phyloP scores from a whole-genome alignment of 2,797 vertebrate genomes.

The Tenualosa ilisha region DNA sequence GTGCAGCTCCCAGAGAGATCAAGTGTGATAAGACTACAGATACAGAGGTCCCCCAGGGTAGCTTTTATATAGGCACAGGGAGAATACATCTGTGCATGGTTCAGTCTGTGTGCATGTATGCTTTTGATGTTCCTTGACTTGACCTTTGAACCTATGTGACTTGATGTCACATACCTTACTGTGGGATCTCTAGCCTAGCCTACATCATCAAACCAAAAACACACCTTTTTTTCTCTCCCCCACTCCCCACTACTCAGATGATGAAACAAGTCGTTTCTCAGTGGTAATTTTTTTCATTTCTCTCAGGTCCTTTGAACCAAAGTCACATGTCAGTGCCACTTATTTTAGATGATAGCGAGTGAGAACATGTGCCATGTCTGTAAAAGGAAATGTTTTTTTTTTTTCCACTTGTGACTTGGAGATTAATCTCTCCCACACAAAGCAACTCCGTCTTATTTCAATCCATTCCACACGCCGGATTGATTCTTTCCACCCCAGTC shows the following conservation, averaged over 20 bases:
- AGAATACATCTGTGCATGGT: not conserved
- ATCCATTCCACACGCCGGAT: conserved; percentile 38
- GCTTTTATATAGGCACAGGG: not conserved
- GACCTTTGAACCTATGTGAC: not conserved
- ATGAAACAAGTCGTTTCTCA: not conserved
- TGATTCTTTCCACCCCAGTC: conserved; percentile 37
- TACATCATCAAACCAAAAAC: not conserved
- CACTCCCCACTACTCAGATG: not conserved
- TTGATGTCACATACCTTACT: not conserved
- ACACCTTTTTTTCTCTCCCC: not conserved
- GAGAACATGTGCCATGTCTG: conserved; percentile 14
- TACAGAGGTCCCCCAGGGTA: not conserved
- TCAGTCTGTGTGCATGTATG: not conserved
- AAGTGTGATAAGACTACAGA: not conserved
- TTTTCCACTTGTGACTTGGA: not conserved
- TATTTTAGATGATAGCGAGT: not conserved
- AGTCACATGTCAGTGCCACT: conserved; percentile 24
- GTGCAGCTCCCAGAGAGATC: not conserved
- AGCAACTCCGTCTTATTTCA: conserved; percentile 42
- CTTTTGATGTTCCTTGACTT: not conserved
- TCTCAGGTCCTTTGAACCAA: conserved; percentile 26
- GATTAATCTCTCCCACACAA: conserved; percentile 38
- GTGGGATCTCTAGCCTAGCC: not conserved
- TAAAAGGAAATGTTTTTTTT: conserved; percentile 32
- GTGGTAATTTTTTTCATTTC: not conserved